Evolutionary conservation across 2,797 vertebrate species (phyloP), one percentile per base, ranked within the genome.

Genomic region (Lycodopsis pacificus): DNA sequence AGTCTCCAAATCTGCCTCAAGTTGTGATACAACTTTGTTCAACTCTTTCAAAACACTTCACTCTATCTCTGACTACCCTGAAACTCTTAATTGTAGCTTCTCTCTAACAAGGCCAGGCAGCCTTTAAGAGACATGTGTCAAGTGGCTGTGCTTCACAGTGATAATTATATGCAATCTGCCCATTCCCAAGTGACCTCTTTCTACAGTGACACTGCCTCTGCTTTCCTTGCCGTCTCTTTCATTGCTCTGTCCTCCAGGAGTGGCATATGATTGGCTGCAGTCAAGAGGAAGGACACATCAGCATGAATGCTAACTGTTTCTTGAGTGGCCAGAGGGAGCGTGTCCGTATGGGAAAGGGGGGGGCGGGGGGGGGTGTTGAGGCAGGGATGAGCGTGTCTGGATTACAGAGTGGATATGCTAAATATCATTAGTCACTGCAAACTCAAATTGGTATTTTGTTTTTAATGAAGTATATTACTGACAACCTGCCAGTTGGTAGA

Each of bases 81-180:
- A 82, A 79, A 74, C 75, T 76, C 54, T 76, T 30, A n/a, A n/a
- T 76, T 9, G 0, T 53, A 56, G 42, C 69, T 36, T 54, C 27
- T 38, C 74, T 79, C 40, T 70, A 77, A 78, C 64, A 73, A 78
- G 34, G 44, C 57, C 22, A 25, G 27, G 64, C 53, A 57, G 73
- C 73, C 66, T 81, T 65, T 49, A 77, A 87, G 62, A 83, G 54
- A 78, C 67, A 71, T 27, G 77, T 86, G 85, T 86, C 80, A 88
- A 88, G 83, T 77, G 76, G 65, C 73, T 65, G 42, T 63, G 57
- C 79, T 77, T 80, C 73, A 79, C 74, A 51, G 59, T 62, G 77
- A 86, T 90, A 88, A 91, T 91, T 80, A 79, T 83, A 83, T 88
- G 71, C 83, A 86, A 79, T 86, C 72, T 80, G 71, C 30, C 80